Conservation (phyloP, 2,888 invertebrate genomes). For the Eumacrocentrus americanus region DNA sequence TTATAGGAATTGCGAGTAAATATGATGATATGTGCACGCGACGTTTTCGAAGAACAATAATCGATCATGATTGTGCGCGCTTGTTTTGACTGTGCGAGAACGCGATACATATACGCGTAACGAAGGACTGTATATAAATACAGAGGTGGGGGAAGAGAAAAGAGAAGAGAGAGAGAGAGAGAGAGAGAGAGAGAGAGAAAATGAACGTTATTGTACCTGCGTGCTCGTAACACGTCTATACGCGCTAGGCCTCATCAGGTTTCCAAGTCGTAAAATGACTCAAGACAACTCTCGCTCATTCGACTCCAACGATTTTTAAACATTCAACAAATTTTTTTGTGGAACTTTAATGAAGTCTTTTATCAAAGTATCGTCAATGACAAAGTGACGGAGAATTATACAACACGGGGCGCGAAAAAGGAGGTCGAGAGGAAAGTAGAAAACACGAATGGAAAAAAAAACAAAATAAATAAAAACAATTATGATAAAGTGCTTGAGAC, state of each 20-base stretch:
- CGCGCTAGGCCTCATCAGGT: constrained; percentile 41
- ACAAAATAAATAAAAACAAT: neutral
- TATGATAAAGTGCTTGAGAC: neutral
- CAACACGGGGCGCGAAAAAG: neutral
- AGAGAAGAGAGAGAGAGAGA: constrained; percentile 12
- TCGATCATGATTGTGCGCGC: constrained; percentile 20
- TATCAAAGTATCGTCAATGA: neutral
- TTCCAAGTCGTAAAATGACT: constrained; percentile 51
- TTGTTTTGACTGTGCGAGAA: constrained; percentile 33
- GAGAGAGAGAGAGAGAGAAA: too few species aligned
- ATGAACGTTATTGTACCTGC: constrained; percentile 32
- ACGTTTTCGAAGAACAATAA: constrained; percentile 21
- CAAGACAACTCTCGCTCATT: constrained; percentile 36
- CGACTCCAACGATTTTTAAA: constrained; percentile 14
- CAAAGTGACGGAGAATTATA: neutral
- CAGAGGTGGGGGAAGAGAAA: neutral
- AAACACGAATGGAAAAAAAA: neutral
- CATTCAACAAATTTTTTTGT: constrained; percentile 1
- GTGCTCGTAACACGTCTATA: constrained; percentile 24
- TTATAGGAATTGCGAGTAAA: neutral
- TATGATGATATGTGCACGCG: neutral
- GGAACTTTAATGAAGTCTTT: neutral
- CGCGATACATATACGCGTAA: constrained; percentile 25
- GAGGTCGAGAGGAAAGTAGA: too few species aligned
- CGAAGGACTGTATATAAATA: constrained; percentile 6